Evolutionary conservation across 2,888 invertebrate genomes (phyloP), one percentile per base, ranked within the genome.

Genomic region (Orthonevra nobilis): DNA sequence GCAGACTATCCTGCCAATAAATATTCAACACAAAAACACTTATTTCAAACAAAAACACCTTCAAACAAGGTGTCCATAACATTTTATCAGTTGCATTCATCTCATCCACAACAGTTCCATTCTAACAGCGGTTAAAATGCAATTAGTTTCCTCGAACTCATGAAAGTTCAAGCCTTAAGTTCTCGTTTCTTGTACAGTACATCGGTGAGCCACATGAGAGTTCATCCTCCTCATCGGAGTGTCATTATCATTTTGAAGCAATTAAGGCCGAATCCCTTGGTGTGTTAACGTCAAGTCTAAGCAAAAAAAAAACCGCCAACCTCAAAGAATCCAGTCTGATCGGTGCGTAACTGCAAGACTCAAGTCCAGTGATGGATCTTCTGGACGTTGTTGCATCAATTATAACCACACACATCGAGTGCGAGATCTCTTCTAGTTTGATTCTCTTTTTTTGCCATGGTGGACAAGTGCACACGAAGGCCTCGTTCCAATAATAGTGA

Each of bases 401-500:
- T 20, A 38, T 20, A 32, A 4, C 5, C 23, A 5, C 23, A n/a
- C n/a, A n/a, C n/a, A n/a, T n/a, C n/a, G n/a, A n/a, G n/a, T n/a
- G n/a, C n/a, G n/a, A n/a, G n/a, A n/a, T n/a, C n/a, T n/a, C n/a
- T n/a, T n/a, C n/a, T n/a, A n/a, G n/a, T n/a, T n/a, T n/a, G n/a
- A n/a, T n/a, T n/a, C n/a, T n/a, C n/a, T n/a, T n/a, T n/a, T n/a
- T n/a, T n/a, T n/a, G n/a, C n/a, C n/a, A n/a, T n/a, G 17, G 19
- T 10, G 26, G 12, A 69, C 69, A 69, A 70, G 58, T 69, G 58
- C 66, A 66, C 42, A 66, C n/a, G n/a, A 68, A 73, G 79, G 61
- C 79, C 79, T 79, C 79, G 79, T 79, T 79, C 66, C 79, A 73
- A 68, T 79, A 72, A 61, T 61, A 68, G 61, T 66, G 72, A 61